These are phyloP conservation scores for Stenodera caucasica DNA, from an alignment of 2,888 invertebrate genomes.

Conservation along the genomic window DNA sequence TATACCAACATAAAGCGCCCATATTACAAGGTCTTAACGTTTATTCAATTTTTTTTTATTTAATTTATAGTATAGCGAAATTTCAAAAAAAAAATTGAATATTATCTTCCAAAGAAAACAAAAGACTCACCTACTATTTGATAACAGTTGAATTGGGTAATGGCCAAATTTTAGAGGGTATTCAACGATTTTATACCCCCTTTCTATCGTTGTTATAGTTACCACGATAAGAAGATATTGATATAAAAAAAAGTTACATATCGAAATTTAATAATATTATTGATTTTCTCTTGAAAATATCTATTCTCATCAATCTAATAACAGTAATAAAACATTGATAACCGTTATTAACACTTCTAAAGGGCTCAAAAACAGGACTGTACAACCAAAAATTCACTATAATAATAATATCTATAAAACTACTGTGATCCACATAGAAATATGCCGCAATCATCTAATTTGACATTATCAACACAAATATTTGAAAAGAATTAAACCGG, in stretches of 20 bases:
- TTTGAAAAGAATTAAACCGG: too few relatives aligned
- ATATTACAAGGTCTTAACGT: not conserved
- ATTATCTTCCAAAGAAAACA: too few relatives aligned
- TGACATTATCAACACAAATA: too few relatives aligned
- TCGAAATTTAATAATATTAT: conserved; percentile 17
- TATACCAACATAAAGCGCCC: conserved; percentile 4
- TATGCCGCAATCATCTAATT: too few relatives aligned
- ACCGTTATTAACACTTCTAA: conserved; percentile 22
- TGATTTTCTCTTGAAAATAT: conserved; percentile 26
- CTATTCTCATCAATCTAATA: conserved; percentile 10
- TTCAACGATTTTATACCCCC: conserved; percentile 32
- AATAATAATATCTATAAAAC: too few relatives aligned
- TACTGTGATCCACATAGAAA: too few relatives aligned
- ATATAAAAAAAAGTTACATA: conserved; percentile 14
- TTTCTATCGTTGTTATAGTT: conserved; percentile 37
- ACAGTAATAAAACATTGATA: conserved; percentile 16
- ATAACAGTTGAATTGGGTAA: not conserved
- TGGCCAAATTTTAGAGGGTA: not conserved
- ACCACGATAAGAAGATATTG: conserved; percentile 34
- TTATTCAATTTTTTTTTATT: too few relatives aligned
- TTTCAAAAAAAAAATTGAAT: too few relatives aligned
- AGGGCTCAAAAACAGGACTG: conserved; percentile 10
- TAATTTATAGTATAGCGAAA: too few relatives aligned
- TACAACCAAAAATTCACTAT: too few relatives aligned
- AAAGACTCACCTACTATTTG: not conserved